Conservation (phyloP, 2,113 vertebrate genomes). For the Pitta sordida region DNA sequence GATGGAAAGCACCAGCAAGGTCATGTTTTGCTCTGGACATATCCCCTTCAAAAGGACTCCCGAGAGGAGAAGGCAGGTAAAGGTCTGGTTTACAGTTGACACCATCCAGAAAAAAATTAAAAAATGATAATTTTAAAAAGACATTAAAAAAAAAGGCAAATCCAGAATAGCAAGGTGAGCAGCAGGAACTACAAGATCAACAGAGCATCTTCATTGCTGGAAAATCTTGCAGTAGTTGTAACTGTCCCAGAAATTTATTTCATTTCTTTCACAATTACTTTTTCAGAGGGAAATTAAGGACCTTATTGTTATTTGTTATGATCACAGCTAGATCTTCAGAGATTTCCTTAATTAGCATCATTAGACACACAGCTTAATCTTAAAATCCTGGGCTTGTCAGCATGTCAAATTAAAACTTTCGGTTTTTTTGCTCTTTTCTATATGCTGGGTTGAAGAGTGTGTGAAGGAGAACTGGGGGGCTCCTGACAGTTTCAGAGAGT, state of each 20-base stretch:
- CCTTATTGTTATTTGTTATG: slow-evolving; percentile 56
- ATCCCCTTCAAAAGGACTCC: neutral
- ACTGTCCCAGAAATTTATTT: neutral
- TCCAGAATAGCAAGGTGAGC: neutral
- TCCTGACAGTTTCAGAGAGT: slow-evolving; percentile 19
- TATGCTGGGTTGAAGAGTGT: neutral
- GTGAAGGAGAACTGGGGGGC: neutral
- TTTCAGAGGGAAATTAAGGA: neutral
- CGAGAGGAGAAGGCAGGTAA: neutral
- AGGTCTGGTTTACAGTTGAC: neutral
- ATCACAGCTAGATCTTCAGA: slow-evolving; percentile 42
- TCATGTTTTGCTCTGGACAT: neutral
- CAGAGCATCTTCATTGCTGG: neutral
- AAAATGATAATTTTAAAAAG: too few relatives aligned
- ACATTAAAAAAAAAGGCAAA: neutral
- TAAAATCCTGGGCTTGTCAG: slow-evolving; percentile 54
- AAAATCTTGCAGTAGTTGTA: neutral
- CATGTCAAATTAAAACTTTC: slow-evolving; percentile 47
- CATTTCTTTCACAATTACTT: neutral
- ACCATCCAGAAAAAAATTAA: neutral
- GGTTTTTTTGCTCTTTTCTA: neutral
- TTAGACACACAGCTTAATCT: slow-evolving; percentile 64
- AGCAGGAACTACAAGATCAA: neutral
- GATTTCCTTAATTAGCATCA: slow-evolving; percentile 59
- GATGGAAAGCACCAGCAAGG: neutral